These are phyloP conservation scores for Pristionchus maxplancki DNA, from an alignment of 2,888 invertebrate genomes.

Conservation along the genomic window DNA sequence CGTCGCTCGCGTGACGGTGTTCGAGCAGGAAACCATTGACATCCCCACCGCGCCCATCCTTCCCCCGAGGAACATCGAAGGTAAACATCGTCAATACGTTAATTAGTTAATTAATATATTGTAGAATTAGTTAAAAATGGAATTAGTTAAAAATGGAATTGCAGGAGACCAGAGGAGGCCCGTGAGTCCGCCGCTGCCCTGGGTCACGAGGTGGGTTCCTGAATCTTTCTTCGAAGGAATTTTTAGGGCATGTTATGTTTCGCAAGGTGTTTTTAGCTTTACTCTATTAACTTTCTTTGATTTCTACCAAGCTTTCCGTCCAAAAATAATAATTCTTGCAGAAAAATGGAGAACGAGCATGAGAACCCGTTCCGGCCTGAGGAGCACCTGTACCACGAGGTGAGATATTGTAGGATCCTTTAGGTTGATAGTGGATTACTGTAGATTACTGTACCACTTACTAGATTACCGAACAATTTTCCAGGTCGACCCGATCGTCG, in stretches of 20 bases:
- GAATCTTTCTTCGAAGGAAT: too few species aligned
- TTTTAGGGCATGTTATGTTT: too few species aligned
- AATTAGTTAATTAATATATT: too few species aligned
- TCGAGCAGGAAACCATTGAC: slow-evolving; percentile 54
- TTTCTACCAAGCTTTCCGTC: too few species aligned
- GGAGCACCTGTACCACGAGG: slow-evolving; percentile 68
- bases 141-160: too few species aligned
- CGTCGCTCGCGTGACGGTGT: slow-evolving; percentile 63
- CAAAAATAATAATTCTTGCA: slow-evolving; percentile 51
- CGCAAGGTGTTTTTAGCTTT: too few species aligned
- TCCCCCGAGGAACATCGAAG: slow-evolving; percentile 66
- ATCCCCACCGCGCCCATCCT: slow-evolving; percentile 61
- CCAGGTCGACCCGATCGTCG: slow-evolving; percentile 77
- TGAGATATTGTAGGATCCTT: not conserved
- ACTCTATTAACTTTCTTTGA: too few species aligned
- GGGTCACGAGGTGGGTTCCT: slow-evolving; percentile 31
- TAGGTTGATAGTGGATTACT: too few species aligned
- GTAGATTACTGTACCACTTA: too few species aligned
- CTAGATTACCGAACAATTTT: too few species aligned
- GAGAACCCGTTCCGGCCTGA: slow-evolving; percentile 78
- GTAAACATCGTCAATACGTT: too few species aligned
- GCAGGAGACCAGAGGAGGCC: slow-evolving; percentile 53
- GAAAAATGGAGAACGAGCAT: slow-evolving; percentile 73
- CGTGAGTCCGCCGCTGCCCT: slow-evolving; percentile 53
- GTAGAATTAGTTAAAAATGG: too few species aligned